Base-by-base conservation (phyloP, 2,888 invertebrate genomes). In the Polia nebulosa region DNA sequence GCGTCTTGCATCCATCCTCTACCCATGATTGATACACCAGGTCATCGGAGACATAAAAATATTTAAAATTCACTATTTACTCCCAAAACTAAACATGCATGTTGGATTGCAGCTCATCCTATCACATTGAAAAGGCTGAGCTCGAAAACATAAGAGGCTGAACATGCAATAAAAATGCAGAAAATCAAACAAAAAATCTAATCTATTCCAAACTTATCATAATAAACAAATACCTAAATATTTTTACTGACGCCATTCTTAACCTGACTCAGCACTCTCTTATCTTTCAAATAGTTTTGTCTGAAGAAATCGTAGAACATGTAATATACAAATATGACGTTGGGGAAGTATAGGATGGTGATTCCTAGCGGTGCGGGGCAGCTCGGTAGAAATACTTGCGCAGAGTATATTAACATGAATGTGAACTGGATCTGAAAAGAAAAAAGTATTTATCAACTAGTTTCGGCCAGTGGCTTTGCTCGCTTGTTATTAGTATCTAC, bases 281-380 rank as follows among this genome's bases (percentile, higher is more conserved):
- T 74, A 17, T 78, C 63, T 36, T 80, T 79, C 2, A 53, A 27
- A 79, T 97, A 97, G 57, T 96, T 96, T 63, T 96, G 94, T 75
- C 93, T 95, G 81, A 97, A 98, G 89, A 97, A 98, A 65, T 97
- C 95, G 80, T 96, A 97, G 85, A 98, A 98, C 95, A 97, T 96
- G 88, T 97, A 97, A 86, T 97, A 97, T 55, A 97, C 96, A 63
- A 97, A 89, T 66, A 95, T 73, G 4, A 97, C 96, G 79, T 97
- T 97, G 0, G 96, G 94, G 75, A 97, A 93, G 88, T 96, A 97
- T 64, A 97, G 86, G 0, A 88, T 70, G 1, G 96, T 91, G 1
- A 97, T 84, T 0, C 93, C 89, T 22, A 92, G 89, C 0, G 96
- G 96, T 1, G 96, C 95, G 0, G 94, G 91, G 81, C 97, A 97